These are phyloP conservation scores for Sanderia malayensis DNA, from an alignment of 30 jellyfish, hydroid and myxozoan genomes.

Conservation along the genomic window DNA sequence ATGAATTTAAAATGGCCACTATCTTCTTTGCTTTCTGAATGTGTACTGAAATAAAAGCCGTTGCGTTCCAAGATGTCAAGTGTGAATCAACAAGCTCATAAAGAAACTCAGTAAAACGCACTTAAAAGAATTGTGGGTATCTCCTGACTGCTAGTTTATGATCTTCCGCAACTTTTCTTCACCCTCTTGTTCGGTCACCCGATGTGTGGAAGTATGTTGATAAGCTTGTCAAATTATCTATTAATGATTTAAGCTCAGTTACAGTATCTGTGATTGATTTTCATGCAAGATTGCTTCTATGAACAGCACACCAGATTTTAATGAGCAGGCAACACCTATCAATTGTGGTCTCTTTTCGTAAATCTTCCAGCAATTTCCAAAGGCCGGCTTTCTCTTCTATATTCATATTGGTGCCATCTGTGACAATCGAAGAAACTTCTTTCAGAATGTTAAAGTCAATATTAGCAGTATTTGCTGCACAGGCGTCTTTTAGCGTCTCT, in stretches of 20 bases:
- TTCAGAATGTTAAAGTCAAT: constrained; percentile 1
- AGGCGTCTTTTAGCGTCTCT: background rate
- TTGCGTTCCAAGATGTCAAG: constrained; percentile 6
- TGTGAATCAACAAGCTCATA: constrained; percentile 5
- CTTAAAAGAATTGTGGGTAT: constrained; percentile 5
- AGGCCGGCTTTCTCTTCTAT: constrained; percentile 19
- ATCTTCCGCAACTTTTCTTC: background rate
- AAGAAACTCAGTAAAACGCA: constrained; percentile 15
- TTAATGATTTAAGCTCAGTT: constrained; percentile 4
- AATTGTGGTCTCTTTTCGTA: background rate
- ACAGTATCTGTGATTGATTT: constrained; percentile 25
- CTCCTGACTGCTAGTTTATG: background rate
- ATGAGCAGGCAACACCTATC: background rate
- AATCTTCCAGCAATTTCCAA: constrained; percentile 8
- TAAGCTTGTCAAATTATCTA: background rate
- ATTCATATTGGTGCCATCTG: constrained; percentile 40
- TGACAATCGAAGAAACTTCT: constrained; percentile 18
- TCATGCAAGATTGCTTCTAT: constrained; percentile 27
- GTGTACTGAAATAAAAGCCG: constrained; percentile 2
- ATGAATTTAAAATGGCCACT: constrained; percentile 12
- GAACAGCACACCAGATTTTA: constrained; percentile 34
- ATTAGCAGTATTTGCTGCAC: background rate
- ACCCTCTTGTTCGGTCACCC: constrained; percentile 7
- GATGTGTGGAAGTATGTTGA: constrained; percentile 18
- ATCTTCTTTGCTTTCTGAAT: background rate